Evolutionary conservation across 2,888 invertebrate genomes (phyloP), one percentile per base, ranked within the genome.

Genomic region (Therioaphis trifolii): DNA sequence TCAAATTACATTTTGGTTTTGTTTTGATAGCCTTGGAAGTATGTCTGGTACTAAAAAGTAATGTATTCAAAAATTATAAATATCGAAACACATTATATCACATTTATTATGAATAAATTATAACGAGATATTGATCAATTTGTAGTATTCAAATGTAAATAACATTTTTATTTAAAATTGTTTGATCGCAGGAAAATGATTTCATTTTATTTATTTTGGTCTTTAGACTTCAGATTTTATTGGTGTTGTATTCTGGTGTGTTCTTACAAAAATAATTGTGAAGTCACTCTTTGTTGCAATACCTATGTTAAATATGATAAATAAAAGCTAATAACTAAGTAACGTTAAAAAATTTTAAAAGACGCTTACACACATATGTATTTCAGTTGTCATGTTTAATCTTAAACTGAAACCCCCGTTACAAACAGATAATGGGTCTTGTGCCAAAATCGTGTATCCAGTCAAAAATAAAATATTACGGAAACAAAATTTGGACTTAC

Each of bases 311-410:
- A 49, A 15, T 29, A 63, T 29, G 63, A 76, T 35, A 40, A 40
- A 27, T 55, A 78, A 55, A 52, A 55, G 29, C 29, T 29, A 55
- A 69, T 55, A 55, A 79, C 78, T 68, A 27, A 69, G 14, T 40
- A 68, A 40, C 68, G 68, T 27, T 68, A 18, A 52, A 5, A 52
- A 4, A 78, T 52, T 78, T 78, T 40, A 68, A n/a, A 35, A 69
- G 14, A 9, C 27, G 27, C n/a, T n/a, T n/a, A n/a, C 49, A 58
- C 55, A 52, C 2, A 43, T 18, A 79, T 79, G 9, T 27, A 24
- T 24, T 49, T n/a, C 21, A 58, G 55, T 69, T 27, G 43, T 55
- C 78, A n/a, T 43, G 27, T 68, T 40, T 55, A 78, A 78, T 78
- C 40, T 79, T n/a, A 79, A 52, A 77, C 74, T 58, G 9, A 46